These are phyloP conservation scores for Archegozetes longisetosus DNA, from an alignment of 1,140 invertebrate species.

Conservation along the genomic window DNA sequence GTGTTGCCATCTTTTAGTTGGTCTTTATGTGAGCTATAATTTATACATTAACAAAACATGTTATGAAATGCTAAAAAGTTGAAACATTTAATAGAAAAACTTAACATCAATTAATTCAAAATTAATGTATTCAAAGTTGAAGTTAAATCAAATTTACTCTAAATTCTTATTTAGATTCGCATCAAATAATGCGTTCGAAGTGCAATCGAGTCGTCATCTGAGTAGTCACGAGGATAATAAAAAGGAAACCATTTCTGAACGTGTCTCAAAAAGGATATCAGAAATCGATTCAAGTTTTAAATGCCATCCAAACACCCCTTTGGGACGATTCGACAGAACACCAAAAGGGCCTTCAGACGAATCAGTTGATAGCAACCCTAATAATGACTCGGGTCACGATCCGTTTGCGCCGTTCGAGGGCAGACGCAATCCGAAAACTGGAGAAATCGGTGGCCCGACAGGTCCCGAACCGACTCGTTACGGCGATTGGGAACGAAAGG, in stretches of 20 bases:
- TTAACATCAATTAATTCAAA: background rate
- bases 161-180: background rate
- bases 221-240: too few relatives aligned
- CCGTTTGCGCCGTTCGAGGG: constrained; percentile 69
- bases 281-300: background rate
- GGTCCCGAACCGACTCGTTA: constrained; percentile 97
- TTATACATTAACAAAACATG: too few relatives aligned
- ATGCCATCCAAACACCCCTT: background rate
- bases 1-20: too few relatives aligned
- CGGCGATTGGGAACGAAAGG: constrained; percentile 99
- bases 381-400: constrained; percentile 31
- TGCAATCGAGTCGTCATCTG: background rate
- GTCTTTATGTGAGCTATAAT: too few relatives aligned
- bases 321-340: background rate
- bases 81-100: too few relatives aligned
- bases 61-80: too few relatives aligned
- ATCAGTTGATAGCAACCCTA: background rate
- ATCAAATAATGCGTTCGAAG: background rate
- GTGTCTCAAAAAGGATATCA: background rate
- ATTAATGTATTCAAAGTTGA: background rate
- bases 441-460: constrained; percentile 79
- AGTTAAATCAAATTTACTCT: background rate
- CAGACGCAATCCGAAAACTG: constrained; percentile 75
- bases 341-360: background rate
- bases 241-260: too few relatives aligned